Evolutionary conservation across 2,797 vertebrate species (phyloP), one percentile per base, ranked within the genome.

Genomic region (Acipenser transmontanus): DNA sequence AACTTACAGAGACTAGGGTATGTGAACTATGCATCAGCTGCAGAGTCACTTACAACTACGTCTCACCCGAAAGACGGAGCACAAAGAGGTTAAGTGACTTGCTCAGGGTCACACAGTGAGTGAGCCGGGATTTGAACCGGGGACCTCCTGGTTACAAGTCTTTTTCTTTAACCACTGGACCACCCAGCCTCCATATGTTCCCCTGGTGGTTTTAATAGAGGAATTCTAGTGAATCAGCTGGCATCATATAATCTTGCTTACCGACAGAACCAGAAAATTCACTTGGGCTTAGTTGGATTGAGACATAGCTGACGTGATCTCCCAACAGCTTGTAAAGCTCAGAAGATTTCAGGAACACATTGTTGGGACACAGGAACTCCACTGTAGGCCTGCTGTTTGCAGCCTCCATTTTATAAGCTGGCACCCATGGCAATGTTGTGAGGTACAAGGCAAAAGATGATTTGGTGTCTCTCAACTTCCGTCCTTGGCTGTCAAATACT

Each of bases 381-480:
- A 66, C 70, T 11, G 80, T 59, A 4, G 1, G 9, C 47, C 6
- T 20, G 4, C 67, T 75, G 66, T 81, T 70, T 0, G n/a, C 10
- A 1, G 64, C 71, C 64, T 66, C 66, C 0, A 47, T 69, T 0
- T 71, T 78, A 66, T 72, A 74, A 2, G 86, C 76, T 0, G 91
- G 88, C 8, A 92, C 71, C 91, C 91, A 92, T 7, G 79, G 65
- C 7, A 90, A 76, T 48, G 66, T 64, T 10, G 76, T 74, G 71
- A 92, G 56, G 70, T 69, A 73, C 70, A 84, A 72, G 71, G 72
- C 74, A 76, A 91, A 92, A 66, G 89, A 91, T 20, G 91, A 92
- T 8, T 47, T 76, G 70, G 76, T 74, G 9, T 68, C 77, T 67
- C n/a, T 81, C 69, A 77, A 1, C 0, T 70, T 49, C 1, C 56